phyloP scores from a whole-genome alignment of 2,797 vertebrate genomes.

The Sternotherus odoratus region DNA sequence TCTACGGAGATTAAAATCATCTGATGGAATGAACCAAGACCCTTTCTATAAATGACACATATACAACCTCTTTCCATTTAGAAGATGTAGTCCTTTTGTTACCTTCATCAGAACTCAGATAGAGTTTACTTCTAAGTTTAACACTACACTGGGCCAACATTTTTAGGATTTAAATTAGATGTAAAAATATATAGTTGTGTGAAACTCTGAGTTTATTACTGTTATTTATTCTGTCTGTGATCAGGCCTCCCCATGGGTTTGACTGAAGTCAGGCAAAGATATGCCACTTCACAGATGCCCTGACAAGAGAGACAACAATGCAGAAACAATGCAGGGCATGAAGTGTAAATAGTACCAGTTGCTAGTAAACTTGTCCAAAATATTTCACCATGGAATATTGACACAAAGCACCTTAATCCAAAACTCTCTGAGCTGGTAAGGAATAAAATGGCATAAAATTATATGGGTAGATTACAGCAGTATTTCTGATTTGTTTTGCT shows the following conservation, averaged over 20 bases:
- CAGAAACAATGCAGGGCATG: neutral
- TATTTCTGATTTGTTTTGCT: neutral
- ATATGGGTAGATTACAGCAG: neutral
- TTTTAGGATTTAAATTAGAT: neutral
- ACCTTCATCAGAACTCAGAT: neutral
- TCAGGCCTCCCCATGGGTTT: neutral
- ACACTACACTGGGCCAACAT: neutral
- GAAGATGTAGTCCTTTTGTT: neutral
- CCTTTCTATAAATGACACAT: neutral
- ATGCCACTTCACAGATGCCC: neutral
- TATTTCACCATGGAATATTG: neutral
- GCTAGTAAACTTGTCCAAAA: neutral
- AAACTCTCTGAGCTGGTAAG: neutral
- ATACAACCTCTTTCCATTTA: neutral
- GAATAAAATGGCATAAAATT: neutral
- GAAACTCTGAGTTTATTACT: neutral
- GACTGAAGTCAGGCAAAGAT: neutral
- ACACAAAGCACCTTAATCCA: neutral
- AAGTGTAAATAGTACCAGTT: neutral
- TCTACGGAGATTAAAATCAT: neutral
- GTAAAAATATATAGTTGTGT: neutral
- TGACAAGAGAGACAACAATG: neutral
- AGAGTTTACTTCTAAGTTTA: slow-evolving; percentile 3
- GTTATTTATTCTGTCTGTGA: neutral
- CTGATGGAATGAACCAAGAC: slow-evolving; percentile 2